Evolutionary conservation across 2,113 vertebrate genomes (phyloP).

Genomic region (Guaruba guarouba): DNA sequence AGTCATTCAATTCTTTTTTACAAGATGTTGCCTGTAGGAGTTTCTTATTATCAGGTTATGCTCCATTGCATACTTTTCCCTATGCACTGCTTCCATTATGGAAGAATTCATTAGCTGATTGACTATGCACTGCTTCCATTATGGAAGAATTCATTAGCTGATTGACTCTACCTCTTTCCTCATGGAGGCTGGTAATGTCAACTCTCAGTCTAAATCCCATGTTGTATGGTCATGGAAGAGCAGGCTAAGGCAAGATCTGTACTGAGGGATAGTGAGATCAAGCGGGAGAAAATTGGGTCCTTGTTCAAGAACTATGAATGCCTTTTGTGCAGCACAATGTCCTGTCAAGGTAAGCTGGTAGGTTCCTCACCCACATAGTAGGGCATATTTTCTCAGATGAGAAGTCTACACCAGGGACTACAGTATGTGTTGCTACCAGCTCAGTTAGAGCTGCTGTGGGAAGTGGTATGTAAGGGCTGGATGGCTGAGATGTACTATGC

Average conservation of each 20-base stretch:
- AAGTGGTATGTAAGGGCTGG: not conserved
- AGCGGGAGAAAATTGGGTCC: not conserved
- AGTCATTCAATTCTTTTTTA: not conserved
- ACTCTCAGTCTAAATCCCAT: not conserved
- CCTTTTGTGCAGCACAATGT: not conserved
- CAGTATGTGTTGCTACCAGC: not conserved
- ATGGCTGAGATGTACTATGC: not conserved
- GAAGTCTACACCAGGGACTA: not conserved
- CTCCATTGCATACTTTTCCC: not conserved
- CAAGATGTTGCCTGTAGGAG: not conserved
- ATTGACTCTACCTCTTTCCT: not conserved
- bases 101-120: not conserved
- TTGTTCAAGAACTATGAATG: not conserved
- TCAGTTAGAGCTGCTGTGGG: not conserved
- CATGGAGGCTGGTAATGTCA: not conserved
- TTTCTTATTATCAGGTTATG: not conserved
- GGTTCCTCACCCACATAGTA: not conserved
- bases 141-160: not conserved
- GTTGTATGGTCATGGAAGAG: not conserved
- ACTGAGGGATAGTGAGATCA: not conserved
- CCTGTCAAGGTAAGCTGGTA: not conserved
- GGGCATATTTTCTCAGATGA: not conserved
- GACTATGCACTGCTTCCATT: not conserved
- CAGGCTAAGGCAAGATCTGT: not conserved
- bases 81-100: not conserved